phyloP scores from a whole-genome alignment of 2,113 vertebrate species.

The Holacanthus passer region DNA sequence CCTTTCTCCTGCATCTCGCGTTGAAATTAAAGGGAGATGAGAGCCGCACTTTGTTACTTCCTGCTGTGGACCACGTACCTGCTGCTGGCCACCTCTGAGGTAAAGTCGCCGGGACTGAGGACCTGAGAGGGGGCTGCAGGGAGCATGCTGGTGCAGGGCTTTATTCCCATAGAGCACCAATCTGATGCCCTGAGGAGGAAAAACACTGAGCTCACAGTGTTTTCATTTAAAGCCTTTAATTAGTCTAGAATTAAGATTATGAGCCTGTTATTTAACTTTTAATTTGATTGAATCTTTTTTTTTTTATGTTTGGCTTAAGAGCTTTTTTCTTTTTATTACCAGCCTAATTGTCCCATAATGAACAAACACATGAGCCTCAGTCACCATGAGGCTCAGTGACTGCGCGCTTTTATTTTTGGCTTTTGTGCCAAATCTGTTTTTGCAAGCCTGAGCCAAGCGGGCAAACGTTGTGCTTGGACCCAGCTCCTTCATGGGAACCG shows the following conservation, averaged over 20 bases:
- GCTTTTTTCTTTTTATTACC: no score
- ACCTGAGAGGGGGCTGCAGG: no score
- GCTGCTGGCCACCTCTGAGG: slow-evolving; percentile 90
- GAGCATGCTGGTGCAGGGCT: slow-evolving; percentile 29
- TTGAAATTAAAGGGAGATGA: slow-evolving; percentile 93
- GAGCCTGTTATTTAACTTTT: no score
- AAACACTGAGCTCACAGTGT: slow-evolving; percentile 7
- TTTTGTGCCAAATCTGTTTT: slow-evolving; percentile 74
- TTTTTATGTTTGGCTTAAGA: no score
- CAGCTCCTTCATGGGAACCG: slow-evolving; percentile 77
- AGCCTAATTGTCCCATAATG: not conserved
- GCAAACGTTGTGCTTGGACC: slow-evolving; percentile 66
- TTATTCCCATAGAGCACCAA: slow-evolving; percentile 55
- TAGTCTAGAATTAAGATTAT: not conserved
- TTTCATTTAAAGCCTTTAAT: slow-evolving; percentile 29
- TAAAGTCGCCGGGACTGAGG: slow-evolving; percentile 76
- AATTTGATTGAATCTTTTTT: not conserved
- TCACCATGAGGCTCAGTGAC: slow-evolving; percentile 34
- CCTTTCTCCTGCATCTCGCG: slow-evolving; percentile 84
- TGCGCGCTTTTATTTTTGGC: slow-evolving; percentile 67
- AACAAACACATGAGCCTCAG: slow-evolving; percentile 12
- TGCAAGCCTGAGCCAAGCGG: slow-evolving; percentile 66
- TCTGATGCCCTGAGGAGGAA: slow-evolving; percentile 21
- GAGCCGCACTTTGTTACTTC: slow-evolving; percentile 90
- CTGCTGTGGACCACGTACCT: slow-evolving; percentile 92